phyloP scores from a whole-genome alignment of 2,113 vertebrate genomes.

The Vombatus ursinus region DNA sequence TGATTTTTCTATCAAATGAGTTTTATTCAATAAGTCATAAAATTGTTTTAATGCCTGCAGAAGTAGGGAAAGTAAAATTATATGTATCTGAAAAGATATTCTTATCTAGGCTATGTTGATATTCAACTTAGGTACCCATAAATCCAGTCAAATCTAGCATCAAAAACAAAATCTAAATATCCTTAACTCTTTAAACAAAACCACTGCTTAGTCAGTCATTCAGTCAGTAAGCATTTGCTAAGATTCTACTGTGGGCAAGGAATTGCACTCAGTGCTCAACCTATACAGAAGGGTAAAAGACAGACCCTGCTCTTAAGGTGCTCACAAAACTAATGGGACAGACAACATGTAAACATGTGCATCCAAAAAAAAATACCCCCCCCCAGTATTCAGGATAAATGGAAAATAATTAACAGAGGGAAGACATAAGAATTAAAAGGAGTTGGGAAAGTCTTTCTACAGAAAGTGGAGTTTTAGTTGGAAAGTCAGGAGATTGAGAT shows the following conservation, averaged over 20 bases:
- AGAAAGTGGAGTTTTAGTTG: background rate
- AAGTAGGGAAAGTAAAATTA: background rate
- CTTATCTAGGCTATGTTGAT: background rate
- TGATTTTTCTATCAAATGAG: conserved; percentile 63
- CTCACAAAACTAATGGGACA: too few relatives aligned
- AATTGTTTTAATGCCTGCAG: conserved; percentile 55
- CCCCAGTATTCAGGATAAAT: too few relatives aligned
- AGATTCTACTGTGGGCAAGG: background rate
- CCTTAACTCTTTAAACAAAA: background rate
- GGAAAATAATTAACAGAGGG: too few relatives aligned
- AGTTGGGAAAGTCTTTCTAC: background rate
- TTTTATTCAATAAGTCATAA: conserved; percentile 49
- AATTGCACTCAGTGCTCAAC: background rate
- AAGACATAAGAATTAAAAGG: too few relatives aligned
- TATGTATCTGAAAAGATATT: conserved; percentile 31
- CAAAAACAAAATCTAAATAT: background rate
- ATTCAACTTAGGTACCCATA: background rate
- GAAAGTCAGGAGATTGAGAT: background rate
- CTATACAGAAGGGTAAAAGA: background rate
- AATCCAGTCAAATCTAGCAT: conserved; percentile 1
- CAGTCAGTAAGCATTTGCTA: background rate
- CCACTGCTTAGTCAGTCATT: background rate
- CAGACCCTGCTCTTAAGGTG: too few relatives aligned
- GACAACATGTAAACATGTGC: too few relatives aligned
- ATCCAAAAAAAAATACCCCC: too few relatives aligned